Percentiles rank a stretch among this genome's conserved stretches.
Evolutionary conservation across 2,888 invertebrate genomes (phyloP).

Genomic region (Phyto melanocephala): DNA sequence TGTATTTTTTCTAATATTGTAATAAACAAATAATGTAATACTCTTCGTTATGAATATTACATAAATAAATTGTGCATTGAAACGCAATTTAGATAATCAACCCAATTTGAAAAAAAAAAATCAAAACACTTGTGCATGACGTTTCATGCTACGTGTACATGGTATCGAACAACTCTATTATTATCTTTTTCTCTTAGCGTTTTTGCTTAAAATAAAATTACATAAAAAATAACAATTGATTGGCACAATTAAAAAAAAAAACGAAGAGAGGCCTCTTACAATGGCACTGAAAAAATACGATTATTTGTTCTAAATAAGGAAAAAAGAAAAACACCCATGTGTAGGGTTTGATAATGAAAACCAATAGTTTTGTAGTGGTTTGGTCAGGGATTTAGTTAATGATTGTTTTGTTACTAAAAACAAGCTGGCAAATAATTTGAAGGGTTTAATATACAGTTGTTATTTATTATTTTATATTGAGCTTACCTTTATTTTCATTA

Average conservation of each 20-base stretch:
- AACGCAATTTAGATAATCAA: conserved; percentile 50
- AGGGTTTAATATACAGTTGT: background rate
- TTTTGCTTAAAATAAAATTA: background rate
- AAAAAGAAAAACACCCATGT: background rate
- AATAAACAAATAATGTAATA: too few species aligned
- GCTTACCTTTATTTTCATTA: conserved; percentile 86
- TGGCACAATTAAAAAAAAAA: conserved; percentile 40
- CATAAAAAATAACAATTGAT: conserved; percentile 39
- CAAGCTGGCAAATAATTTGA: background rate
- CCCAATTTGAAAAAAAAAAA: conserved; percentile 34
- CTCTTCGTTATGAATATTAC: conserved; percentile 14
- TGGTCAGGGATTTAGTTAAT: background rate
- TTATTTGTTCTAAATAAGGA: background rate
- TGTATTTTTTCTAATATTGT: too few species aligned
- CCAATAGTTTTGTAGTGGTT: conserved; percentile 6
- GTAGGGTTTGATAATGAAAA: conserved; percentile 31
- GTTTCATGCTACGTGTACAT: conserved; percentile 13
- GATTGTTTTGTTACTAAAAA: background rate
- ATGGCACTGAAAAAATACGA: conserved; percentile 27
- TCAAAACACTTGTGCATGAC: conserved; percentile 42
- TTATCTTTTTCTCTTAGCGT: background rate
- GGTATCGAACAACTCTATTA: background rate
- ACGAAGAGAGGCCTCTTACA: conserved; percentile 20
- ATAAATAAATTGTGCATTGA: conserved; percentile 13
- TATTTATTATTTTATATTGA: background rate